Evolutionary conservation across 2,113 vertebrate genomes (phyloP).

Genomic region (Progne subis): DNA sequence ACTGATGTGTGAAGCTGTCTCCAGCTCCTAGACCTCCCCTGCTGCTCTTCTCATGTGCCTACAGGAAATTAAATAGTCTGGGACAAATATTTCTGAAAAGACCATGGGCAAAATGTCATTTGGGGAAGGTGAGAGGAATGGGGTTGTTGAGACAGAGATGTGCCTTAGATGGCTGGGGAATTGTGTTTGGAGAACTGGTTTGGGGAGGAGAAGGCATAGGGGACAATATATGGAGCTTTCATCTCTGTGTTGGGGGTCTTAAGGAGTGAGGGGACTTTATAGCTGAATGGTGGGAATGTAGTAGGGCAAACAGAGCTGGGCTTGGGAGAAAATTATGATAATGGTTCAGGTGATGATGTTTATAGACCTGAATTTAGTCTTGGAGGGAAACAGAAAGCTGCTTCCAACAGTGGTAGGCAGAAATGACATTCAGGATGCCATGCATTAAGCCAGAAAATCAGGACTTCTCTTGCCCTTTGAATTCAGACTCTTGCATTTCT

Average conservation of each 20-base stretch:
- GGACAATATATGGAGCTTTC: background rate
- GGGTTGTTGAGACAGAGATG: background rate
- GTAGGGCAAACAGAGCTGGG: background rate
- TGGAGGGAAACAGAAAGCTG: background rate
- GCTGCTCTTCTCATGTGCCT: background rate
- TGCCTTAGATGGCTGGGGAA: background rate
- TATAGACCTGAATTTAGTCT: background rate
- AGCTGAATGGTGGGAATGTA: background rate
- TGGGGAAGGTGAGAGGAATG: background rate
- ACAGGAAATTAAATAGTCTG: background rate
- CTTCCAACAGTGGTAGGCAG: background rate
- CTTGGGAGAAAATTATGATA: background rate
- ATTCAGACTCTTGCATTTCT: background rate
- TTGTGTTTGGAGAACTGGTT: background rate
- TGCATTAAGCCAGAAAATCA: background rate
- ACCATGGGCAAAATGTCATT: background rate
- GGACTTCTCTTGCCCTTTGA: background rate
- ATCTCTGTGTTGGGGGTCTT: background rate
- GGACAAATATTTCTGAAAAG: background rate
- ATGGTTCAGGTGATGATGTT: background rate
- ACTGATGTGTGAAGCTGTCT: background rate
- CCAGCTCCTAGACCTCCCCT: constrained; percentile 5
- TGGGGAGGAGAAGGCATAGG: background rate
- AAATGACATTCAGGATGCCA: background rate
- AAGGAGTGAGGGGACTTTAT: background rate